Conservation (phyloP, 2,888 invertebrate genomes). For the Trichacis sp. region DNA sequence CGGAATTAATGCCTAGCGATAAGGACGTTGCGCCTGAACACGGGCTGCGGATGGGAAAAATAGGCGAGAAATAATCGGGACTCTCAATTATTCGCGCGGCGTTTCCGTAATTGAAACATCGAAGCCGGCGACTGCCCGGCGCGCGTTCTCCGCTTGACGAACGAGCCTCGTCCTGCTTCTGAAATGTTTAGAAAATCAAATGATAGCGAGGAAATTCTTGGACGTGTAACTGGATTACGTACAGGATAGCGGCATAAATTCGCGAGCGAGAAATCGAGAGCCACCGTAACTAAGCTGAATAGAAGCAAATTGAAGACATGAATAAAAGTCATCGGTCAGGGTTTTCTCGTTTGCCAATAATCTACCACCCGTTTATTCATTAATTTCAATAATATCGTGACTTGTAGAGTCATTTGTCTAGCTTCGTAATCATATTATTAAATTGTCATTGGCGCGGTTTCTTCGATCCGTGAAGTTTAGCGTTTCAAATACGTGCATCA, state of each 20-base stretch:
- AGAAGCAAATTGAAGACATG: constrained; percentile 32
- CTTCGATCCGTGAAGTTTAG: background rate
- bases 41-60: constrained; percentile 1
- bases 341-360: constrained; percentile 2
- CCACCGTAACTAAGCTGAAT: constrained; percentile 22
- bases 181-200: constrained; percentile 21
- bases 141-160: constrained; percentile 16
- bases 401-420: constrained; percentile 29
- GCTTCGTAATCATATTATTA: constrained; percentile 18
- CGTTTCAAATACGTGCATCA: background rate
- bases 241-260: constrained; percentile 23
- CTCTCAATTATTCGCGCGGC: constrained; percentile 8
- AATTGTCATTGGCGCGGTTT: constrained; percentile 8
- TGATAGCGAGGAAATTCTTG: constrained; percentile 15
- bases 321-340: constrained; percentile 31
- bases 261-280: constrained; percentile 6
- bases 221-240: constrained; percentile 5
- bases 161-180: constrained; percentile 14
- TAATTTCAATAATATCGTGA: constrained; percentile 20
- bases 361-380: constrained; percentile 10
- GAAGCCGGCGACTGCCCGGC: constrained; percentile 18
- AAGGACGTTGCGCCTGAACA: constrained; percentile 14
- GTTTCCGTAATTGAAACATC: constrained; percentile 35
- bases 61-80: constrained; percentile 9
- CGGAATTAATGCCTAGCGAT: constrained; percentile 18